Conservation (phyloP, 2,113 vertebrate genomes). For the Cottus gobio region DNA sequence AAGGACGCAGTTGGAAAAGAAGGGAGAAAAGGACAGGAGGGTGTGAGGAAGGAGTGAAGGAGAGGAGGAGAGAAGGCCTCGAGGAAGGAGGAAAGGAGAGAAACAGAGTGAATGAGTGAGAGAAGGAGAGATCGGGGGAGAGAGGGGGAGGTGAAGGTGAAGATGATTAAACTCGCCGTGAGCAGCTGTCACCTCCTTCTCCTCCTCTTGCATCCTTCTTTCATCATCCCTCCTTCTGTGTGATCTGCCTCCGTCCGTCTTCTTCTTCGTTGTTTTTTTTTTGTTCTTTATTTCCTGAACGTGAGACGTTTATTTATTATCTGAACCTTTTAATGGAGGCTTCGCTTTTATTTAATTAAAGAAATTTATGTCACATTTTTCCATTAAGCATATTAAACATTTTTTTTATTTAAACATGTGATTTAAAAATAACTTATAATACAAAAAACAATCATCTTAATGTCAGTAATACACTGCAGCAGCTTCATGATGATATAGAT, state of each 20-base stretch:
- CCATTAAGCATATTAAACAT: too few species aligned
- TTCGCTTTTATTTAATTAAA: too few species aligned
- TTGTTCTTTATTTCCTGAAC: too few species aligned
- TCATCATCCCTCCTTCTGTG: conserved; percentile 53
- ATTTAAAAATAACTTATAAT: too few species aligned
- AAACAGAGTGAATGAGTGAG: too few species aligned
- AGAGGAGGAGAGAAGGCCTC: neutral
- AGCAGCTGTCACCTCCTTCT: conserved; percentile 44
- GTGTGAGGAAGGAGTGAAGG: neutral
- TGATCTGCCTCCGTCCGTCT: conserved; percentile 10
- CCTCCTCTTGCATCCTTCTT: conserved; percentile 53
- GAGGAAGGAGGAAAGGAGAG: neutral
- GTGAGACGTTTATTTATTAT: neutral
- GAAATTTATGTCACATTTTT: too few species aligned
- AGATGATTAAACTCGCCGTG: conserved; percentile 33
- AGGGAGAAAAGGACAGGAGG: neutral
- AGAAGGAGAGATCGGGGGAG: too few species aligned
- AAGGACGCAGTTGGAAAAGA: neutral
- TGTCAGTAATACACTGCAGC: too few species aligned
- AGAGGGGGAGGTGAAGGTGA: conserved; percentile 37
- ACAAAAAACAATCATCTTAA: too few species aligned
- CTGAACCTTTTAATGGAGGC: too few species aligned
- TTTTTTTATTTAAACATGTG: too few species aligned
- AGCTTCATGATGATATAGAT: too few species aligned
- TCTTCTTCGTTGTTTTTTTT: neutral